Evolutionary conservation across 1,140 invertebrate species (phyloP).

Genomic region (Tyrophagus putrescentiae): DNA sequence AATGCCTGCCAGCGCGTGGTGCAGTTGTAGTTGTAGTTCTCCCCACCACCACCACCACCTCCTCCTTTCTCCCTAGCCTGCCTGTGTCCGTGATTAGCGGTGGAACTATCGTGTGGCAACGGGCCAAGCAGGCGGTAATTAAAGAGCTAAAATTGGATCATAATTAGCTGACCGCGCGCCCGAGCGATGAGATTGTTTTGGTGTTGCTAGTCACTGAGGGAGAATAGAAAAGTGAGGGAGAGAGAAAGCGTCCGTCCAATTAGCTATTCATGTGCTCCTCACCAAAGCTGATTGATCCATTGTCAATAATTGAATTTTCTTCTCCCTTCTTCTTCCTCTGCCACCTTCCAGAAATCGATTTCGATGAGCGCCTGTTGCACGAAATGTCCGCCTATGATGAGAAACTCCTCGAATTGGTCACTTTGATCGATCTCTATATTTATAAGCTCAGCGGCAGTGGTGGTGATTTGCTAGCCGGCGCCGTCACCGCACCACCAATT

Average conservation of each 20-base stretch:
- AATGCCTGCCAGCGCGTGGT: no score
- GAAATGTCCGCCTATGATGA: conserved; percentile 5
- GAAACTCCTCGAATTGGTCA: conserved; percentile 14
- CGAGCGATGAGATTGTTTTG: no score
- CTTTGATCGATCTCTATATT: background rate
- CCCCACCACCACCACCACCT: no score
- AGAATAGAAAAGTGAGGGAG: background rate
- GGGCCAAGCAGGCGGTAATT: no score
- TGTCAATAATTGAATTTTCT: conserved; percentile 4
- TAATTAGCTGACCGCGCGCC: background rate
- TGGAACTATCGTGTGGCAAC: no score
- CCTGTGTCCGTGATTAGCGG: no score
- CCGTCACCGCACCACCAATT: background rate
- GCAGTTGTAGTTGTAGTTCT: no score
- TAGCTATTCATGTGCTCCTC: background rate
- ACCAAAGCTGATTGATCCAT: conserved; percentile 3
- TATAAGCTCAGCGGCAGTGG: background rate
- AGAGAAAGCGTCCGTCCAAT: background rate
- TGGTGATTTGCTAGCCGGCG: background rate
- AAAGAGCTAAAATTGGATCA: conserved; percentile 6
- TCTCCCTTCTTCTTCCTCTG: background rate
- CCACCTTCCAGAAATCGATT: conserved; percentile 19
- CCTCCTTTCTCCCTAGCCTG: no score
- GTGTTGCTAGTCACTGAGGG: background rate
- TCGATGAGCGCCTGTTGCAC: background rate